Conservation (phyloP, 2,797 vertebrate species). For the Scleropages formosus region DNA sequence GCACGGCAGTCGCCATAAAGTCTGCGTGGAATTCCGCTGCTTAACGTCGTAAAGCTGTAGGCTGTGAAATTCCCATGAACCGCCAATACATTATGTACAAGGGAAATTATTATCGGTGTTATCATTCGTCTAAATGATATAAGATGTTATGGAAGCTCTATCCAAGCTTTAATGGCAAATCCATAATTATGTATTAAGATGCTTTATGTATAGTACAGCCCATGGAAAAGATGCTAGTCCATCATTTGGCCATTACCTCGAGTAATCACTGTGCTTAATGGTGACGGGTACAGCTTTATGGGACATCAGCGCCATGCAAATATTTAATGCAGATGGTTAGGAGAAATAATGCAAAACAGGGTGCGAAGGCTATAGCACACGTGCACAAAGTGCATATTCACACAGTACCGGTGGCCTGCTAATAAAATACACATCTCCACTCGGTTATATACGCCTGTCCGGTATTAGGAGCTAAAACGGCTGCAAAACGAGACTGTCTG, state of each 20-base stretch:
- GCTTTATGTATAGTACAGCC: constrained; percentile 13
- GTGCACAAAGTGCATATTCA: neutral
- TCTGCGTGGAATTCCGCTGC: neutral
- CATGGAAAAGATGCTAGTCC: neutral
- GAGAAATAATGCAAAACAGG: neutral
- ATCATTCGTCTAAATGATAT: constrained; percentile 13
- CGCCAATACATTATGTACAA: neutral
- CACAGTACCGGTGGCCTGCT: neutral
- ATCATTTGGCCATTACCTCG: constrained; percentile 5
- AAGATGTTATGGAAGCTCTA: constrained; percentile 16
- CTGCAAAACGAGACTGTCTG: neutral
- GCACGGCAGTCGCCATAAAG: constrained; percentile 1
- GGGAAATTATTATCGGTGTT: constrained; percentile 11
- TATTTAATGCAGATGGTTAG: neutral
- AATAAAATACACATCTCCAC: neutral
- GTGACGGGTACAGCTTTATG: neutral
- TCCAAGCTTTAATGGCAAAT: constrained; percentile 14
- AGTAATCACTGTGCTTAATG: neutral
- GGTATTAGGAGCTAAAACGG: neutral
- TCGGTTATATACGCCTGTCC: neutral
- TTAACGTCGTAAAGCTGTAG: constrained; percentile 4
- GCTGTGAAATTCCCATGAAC: neutral
- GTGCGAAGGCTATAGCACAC: neutral
- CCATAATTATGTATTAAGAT: constrained; percentile 20
- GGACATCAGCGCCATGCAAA: neutral